These are phyloP conservation scores for Zosterops lateralis DNA, from an alignment of 2,113 vertebrate genomes.

Conservation along the genomic window DNA sequence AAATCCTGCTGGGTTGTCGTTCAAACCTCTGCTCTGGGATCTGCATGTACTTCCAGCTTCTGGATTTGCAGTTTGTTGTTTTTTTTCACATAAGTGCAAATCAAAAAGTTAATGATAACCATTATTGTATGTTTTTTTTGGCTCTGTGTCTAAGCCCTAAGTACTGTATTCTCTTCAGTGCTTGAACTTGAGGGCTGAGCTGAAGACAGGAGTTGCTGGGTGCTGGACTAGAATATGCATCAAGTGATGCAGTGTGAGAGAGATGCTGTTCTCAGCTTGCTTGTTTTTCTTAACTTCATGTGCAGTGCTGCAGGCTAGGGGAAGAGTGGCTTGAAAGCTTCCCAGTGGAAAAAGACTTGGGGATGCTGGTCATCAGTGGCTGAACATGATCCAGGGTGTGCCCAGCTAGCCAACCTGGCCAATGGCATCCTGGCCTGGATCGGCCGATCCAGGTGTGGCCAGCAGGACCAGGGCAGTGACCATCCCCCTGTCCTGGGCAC, in stretches of 20 bases:
- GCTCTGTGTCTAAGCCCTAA: background rate
- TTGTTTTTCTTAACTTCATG: background rate
- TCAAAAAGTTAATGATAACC: background rate
- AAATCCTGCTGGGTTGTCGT: rapidly evolving
- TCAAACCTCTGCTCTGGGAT: background rate
- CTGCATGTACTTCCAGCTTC: background rate
- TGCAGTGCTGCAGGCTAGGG: background rate
- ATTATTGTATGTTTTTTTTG: background rate
- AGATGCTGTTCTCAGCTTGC: background rate
- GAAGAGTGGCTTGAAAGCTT: background rate
- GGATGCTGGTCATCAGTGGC: rapidly evolving
- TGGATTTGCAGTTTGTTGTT: background rate
- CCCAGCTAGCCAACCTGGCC: background rate
- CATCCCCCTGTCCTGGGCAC: rapidly evolving
- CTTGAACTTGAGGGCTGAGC: background rate
- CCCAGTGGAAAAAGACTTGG: background rate
- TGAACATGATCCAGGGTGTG: rapidly evolving
- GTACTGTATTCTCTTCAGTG: background rate
- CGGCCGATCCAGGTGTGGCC: background rate
- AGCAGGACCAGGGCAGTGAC: background rate
- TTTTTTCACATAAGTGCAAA: background rate
- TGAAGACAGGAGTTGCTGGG: background rate
- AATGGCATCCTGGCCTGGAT: rapidly evolving
- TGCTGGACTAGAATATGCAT: background rate
- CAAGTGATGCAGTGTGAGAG: background rate